phyloP scores from a whole-genome alignment of 1,140 invertebrate species.

The Caenorhabditis inopinata region DNA sequence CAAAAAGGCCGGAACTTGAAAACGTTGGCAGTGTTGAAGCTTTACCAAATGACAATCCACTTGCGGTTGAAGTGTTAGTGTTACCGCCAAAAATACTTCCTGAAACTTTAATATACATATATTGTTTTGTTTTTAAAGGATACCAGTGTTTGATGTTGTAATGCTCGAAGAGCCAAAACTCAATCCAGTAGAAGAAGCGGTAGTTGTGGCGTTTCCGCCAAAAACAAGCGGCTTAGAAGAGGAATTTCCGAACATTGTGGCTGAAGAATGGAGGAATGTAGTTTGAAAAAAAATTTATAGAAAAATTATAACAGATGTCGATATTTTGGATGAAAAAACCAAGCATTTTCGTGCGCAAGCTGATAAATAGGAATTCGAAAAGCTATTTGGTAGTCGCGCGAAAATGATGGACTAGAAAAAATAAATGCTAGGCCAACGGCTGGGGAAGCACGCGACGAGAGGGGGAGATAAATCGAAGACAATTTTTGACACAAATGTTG shows the following conservation, averaged over 20 bases:
- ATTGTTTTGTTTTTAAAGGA: not conserved
- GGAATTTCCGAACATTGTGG: not conserved
- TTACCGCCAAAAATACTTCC: not conserved
- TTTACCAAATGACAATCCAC: not conserved
- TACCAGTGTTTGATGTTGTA: not conserved
- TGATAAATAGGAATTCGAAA: not conserved
- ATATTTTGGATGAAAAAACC: no score
- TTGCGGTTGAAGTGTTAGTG: not conserved
- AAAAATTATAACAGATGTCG: not conserved
- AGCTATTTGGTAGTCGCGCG: not conserved
- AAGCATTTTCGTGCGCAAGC: no score
- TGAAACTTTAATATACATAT: no score
- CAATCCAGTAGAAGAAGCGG: not conserved
- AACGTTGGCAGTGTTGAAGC: no score
- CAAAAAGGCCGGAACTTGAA: not conserved
- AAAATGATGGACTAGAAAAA: conserved; percentile 14
- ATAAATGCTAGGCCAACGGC: not conserved
- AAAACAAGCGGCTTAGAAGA: not conserved
- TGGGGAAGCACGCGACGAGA: not conserved
- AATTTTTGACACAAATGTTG: not conserved
- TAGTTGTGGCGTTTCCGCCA: not conserved
- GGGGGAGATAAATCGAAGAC: not conserved
- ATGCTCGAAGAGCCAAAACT: not conserved
- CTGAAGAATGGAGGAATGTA: not conserved
- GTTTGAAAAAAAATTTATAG: not conserved